Evolutionary conservation across 2,888 invertebrate genomes (phyloP).

Genomic region (Megalurothrips usitatus): DNA sequence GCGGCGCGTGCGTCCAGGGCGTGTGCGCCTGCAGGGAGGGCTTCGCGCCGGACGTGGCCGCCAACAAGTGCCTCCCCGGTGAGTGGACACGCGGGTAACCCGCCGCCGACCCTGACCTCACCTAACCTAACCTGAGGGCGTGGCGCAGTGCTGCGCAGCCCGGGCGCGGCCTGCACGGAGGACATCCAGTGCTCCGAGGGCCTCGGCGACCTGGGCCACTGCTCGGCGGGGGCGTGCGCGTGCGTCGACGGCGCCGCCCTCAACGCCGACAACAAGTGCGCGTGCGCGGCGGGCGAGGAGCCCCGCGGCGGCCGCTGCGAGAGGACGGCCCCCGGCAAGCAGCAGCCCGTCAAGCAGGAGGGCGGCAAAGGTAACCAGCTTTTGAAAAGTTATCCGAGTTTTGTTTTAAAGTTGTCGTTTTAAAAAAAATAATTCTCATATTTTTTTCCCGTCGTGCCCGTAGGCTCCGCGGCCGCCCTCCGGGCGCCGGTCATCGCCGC

Average conservation of each 20-base stretch:
- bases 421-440: no score
- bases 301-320: background rate
- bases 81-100: no score
- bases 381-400: no score
- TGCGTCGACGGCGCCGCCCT: background rate
- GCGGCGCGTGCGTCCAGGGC: background rate
- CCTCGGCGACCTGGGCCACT: background rate
- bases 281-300: background rate
- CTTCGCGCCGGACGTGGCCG: background rate
- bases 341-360: background rate
- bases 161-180: background rate
- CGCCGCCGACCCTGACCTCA: no score
- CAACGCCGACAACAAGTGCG: background rate
- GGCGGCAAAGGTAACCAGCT: background rate
- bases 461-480: no score
- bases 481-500: no score
- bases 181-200: slow-evolving; percentile 1
- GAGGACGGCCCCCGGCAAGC: background rate
- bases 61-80: background rate
- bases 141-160: background rate
- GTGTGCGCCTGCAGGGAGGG: background rate
- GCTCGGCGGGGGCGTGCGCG: background rate
- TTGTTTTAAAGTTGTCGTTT: no score
- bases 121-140: background rate
- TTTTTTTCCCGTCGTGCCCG: no score